A percentile compares a stretch with the other conserved stretches of the same genome.
Conservation (phyloP, 1,140 invertebrate species). For the Pollicipes pollicipes region DNA sequence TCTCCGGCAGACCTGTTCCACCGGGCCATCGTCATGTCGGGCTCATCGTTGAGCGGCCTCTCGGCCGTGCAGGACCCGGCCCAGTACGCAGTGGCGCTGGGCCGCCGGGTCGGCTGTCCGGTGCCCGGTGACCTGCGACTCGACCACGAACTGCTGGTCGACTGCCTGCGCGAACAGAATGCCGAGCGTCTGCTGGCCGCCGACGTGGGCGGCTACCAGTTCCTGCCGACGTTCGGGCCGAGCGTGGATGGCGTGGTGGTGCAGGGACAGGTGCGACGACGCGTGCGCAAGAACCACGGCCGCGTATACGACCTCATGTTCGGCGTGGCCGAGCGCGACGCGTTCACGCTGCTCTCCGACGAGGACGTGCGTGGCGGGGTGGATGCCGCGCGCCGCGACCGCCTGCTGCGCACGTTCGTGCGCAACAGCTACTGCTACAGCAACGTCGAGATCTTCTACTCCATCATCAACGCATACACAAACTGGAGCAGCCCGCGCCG, state of each 20-base stretch:
- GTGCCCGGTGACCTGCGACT: conserved; percentile 12
- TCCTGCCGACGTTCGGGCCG: conserved; percentile 54
- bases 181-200: conserved; percentile 17
- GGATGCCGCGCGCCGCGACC: conserved; percentile 67
- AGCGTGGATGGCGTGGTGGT: conserved; percentile 66
- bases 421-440: conserved; percentile 85
- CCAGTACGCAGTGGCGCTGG: conserved; percentile 54
- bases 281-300: conserved; percentile 17
- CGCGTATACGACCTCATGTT: conserved; percentile 35
- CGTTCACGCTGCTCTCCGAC: conserved; percentile 31
- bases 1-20: conserved; percentile 39
- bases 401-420: conserved; percentile 80
- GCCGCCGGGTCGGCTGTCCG: conserved; percentile 47
- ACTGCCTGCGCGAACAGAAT: conserved; percentile 18
- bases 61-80: conserved; percentile 47
- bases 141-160: conserved; percentile 16
- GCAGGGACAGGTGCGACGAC: conserved; percentile 32
- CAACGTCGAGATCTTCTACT: conserved; percentile 90
- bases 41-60: conserved; percentile 42
- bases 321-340: conserved; percentile 37
- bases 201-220: conserved; percentile 22
- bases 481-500: conserved; percentile 85
- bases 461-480: conserved; percentile 90
- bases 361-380: conserved; percentile 67
- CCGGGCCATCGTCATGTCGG: conserved; percentile 47